Conservation (phyloP, 2,113 vertebrate species). For the Upupa epops region DNA sequence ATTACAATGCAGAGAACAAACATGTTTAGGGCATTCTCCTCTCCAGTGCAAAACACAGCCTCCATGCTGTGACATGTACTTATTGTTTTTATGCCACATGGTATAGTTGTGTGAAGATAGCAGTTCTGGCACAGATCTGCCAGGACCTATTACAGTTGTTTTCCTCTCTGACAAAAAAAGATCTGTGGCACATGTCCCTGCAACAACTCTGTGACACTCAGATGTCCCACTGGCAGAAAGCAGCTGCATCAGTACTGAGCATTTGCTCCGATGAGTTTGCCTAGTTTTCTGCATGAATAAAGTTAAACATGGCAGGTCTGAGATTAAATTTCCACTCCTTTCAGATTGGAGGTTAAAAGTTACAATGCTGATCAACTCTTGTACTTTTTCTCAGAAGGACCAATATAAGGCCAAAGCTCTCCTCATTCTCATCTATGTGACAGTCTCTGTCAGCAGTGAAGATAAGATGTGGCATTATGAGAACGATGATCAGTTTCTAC, state of each 20-base stretch:
- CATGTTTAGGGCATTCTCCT: neutral
- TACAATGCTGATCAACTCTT: neutral
- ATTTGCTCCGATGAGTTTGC: neutral
- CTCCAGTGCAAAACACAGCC: neutral
- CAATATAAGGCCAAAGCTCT: neutral
- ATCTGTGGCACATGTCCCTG: neutral
- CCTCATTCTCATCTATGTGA: neutral
- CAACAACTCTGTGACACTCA: neutral
- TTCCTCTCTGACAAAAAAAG: neutral
- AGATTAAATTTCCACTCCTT: neutral
- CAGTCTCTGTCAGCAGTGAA: neutral
- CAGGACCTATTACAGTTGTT: neutral
- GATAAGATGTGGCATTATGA: neutral
- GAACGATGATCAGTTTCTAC: neutral
- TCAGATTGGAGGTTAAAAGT: neutral
- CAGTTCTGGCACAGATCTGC: slow-evolving; percentile 30
- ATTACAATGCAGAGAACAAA: neutral
- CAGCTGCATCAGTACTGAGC: neutral
- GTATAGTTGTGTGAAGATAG: neutral
- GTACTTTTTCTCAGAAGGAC: neutral
- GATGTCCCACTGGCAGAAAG: slow-evolving; percentile 2
- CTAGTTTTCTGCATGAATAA: slow-evolving; percentile 16
- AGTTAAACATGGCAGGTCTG: neutral
- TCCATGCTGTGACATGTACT: neutral
- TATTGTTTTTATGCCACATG: neutral